Conservation (phyloP, 2,888 invertebrate species). For the Leistus spinibarbis region DNA sequence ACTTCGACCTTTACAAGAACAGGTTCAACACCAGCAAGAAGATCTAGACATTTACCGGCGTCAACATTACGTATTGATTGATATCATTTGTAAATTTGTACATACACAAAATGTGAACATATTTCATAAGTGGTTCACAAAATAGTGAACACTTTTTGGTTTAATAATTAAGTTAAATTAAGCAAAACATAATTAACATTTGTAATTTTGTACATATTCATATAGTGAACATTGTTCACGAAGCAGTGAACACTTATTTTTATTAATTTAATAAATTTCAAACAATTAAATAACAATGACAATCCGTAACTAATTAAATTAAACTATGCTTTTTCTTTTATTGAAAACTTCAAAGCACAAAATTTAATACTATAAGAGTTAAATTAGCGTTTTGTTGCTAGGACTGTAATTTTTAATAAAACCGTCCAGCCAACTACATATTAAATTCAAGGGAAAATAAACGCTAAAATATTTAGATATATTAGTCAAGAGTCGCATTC, state of each 20-base stretch:
- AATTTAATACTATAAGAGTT: background rate
- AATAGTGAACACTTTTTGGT: no score
- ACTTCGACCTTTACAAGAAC: slow-evolving; percentile 48
- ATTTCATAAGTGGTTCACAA: no score
- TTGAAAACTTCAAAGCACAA: background rate
- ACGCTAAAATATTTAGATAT: slow-evolving; percentile 27
- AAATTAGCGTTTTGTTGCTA: background rate
- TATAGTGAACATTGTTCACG: no score
- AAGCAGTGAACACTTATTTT: no score
- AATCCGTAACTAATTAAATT: background rate
- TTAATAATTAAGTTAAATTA: no score
- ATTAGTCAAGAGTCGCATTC: background rate
- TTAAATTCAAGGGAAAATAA: slow-evolving; percentile 36
- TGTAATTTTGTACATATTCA: no score
- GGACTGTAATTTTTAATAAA: slow-evolving; percentile 7
- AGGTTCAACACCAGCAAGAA: slow-evolving; percentile 40
- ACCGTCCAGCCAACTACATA: slow-evolving; percentile 27
- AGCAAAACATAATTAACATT: no score
- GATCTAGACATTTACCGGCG: slow-evolving; percentile 43
- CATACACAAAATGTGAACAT: no score
- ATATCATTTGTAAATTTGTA: no score
- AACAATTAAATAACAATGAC: background rate
- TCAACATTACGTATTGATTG: slow-evolving; percentile 52
- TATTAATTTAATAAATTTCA: no score
- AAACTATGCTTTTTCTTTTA: background rate